phyloP scores from a whole-genome alignment of 2,888 invertebrate genomes.

The Biston stratarius region DNA sequence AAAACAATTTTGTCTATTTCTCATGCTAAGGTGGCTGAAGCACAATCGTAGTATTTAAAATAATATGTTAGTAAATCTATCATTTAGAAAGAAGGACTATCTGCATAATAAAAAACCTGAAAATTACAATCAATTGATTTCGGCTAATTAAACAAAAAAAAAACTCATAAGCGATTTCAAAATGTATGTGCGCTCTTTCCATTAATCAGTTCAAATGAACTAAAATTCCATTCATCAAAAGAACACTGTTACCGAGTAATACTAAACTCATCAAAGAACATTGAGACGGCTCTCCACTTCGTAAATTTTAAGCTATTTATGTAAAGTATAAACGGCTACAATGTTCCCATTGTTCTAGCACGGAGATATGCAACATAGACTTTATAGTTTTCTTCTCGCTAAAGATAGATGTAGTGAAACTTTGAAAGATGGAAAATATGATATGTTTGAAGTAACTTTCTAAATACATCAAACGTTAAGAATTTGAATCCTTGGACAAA shows the following conservation, averaged over 20 bases:
- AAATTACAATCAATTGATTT: too few relatives aligned
- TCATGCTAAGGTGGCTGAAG: too few relatives aligned
- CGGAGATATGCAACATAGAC: conserved; percentile 27
- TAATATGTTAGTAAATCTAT: too few relatives aligned
- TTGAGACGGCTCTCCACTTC: conserved; percentile 28
- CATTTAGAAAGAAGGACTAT: too few relatives aligned
- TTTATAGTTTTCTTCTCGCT: conserved; percentile 21
- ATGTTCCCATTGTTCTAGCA: conserved; percentile 27
- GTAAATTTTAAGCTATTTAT: conserved; percentile 34
- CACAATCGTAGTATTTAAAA: too few relatives aligned
- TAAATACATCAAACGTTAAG: conserved; percentile 16
- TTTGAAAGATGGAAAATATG: neutral
- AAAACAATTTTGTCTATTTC: too few relatives aligned
- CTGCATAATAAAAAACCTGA: too few relatives aligned
- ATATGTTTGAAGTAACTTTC: neutral
- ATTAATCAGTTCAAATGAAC: neutral
- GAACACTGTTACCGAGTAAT: conserved; percentile 2
- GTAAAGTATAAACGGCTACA: conserved; percentile 28
- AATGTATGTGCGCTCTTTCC: too few relatives aligned
- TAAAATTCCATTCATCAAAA: neutral
- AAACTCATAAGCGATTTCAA: too few relatives aligned
- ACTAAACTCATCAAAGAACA: conserved; percentile 28
- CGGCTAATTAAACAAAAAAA: too few relatives aligned
- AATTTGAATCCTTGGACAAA: too few relatives aligned
- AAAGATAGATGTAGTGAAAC: conserved; percentile 10